Conservation (phyloP, 1,140 invertebrate species). For the Monochamus saltuarius region DNA sequence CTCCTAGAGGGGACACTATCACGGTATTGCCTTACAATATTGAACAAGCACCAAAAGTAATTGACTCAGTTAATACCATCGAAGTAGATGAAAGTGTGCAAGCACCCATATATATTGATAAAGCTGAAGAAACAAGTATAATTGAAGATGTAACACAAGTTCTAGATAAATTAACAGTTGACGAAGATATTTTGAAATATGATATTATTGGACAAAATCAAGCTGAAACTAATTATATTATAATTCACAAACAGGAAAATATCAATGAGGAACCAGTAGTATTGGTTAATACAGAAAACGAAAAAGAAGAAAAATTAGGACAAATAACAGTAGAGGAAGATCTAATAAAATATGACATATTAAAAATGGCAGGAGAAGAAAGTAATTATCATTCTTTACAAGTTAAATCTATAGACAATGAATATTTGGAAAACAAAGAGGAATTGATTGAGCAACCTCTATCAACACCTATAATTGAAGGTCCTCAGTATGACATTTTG, state of each 20-base stretch:
- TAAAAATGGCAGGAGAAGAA: neutral
- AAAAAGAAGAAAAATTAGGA: neutral
- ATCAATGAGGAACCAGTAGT: no score
- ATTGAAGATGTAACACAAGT: neutral
- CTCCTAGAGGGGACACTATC: no score
- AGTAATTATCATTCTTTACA: no score
- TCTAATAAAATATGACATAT: neutral
- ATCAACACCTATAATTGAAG: neutral
- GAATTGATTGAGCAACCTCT: neutral
- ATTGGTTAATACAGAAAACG: neutral
- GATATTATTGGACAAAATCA: constrained; percentile 8
- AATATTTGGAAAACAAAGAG: neutral
- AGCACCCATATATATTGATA: no score
- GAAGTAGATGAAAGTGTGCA: no score
- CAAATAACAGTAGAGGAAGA: neutral
- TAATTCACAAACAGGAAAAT: neutral
- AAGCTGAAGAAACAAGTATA: no score
- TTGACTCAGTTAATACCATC: no score
- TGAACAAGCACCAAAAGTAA: no score
- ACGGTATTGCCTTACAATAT: no score
- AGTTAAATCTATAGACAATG: no score
- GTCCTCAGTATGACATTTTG: constrained; percentile 7
- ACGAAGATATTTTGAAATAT: constrained; percentile 4
- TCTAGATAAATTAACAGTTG: neutral
- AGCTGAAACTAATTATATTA: neutral